phyloP scores from a whole-genome alignment of 2,113 vertebrate genomes.

The Symphodus melops region DNA sequence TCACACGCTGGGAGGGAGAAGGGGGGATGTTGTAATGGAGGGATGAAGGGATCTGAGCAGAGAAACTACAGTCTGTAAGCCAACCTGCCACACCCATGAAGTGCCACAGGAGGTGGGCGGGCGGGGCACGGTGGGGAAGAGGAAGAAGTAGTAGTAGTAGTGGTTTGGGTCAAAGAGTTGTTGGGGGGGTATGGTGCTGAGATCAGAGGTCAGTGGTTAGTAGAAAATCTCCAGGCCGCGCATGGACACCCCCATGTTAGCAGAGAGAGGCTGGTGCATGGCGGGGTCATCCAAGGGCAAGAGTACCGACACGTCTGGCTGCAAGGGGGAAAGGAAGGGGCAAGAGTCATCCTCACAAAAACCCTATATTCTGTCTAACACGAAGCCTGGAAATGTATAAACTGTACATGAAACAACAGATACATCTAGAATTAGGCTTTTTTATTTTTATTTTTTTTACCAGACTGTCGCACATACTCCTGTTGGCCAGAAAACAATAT shows the following conservation, averaged over 20 bases:
- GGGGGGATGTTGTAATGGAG: constrained; percentile 42
- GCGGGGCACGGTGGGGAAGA: constrained; percentile 70
- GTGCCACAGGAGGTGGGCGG: constrained; percentile 79
- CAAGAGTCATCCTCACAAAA: constrained; percentile 75
- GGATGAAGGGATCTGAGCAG: constrained; percentile 70
- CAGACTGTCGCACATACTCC: constrained; percentile 33
- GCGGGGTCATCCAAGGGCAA: constrained; percentile 86
- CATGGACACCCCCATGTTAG: constrained; percentile 86
- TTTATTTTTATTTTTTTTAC: too few relatives aligned
- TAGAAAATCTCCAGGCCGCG: constrained; percentile 88
- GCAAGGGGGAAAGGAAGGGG: constrained; percentile 81
- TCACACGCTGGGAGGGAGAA: constrained; percentile 70
- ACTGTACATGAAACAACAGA: constrained; percentile 22
- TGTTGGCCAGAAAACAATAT: constrained; percentile 18
- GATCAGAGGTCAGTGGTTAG: constrained; percentile 81
- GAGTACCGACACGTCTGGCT: constrained; percentile 87
- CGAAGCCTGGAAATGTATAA: constrained; percentile 26
- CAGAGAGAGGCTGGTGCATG: constrained; percentile 86
- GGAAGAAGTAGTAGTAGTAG: constrained; percentile 75
- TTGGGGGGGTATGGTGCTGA: constrained; percentile 75
- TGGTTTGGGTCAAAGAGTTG: constrained; percentile 71
- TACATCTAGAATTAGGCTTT: neutral
- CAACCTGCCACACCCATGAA: constrained; percentile 84
- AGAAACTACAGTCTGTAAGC: constrained; percentile 71
- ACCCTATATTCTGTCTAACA: constrained; percentile 30